Evolutionary conservation across 2,888 invertebrate species (phyloP).

Genomic region (Ferrisia virgata): DNA sequence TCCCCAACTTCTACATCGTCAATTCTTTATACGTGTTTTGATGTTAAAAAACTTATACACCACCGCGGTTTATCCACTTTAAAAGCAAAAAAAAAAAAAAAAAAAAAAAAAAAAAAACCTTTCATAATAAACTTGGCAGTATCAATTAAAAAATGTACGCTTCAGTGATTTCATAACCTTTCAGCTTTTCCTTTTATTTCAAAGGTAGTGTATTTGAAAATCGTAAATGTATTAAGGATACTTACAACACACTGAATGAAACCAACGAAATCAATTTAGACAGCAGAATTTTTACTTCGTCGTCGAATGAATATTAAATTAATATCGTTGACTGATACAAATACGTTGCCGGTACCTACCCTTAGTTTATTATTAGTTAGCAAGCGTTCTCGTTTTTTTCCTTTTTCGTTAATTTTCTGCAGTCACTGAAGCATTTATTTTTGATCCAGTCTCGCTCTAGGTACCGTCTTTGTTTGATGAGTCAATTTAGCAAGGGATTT

Average conservation of each 20-base stretch:
- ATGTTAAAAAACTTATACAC: background rate
- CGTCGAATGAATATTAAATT: background rate
- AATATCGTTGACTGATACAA: background rate
- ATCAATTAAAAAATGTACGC: slow-evolving; percentile 24
- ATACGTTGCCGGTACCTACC: background rate
- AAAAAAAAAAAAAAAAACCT: background rate
- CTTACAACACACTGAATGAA: background rate
- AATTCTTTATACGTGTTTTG: background rate
- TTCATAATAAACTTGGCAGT: background rate
- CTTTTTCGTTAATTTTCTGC: background rate
- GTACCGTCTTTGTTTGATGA: too few relatives aligned
- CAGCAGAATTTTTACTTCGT: background rate
- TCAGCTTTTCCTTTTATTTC: slow-evolving; percentile 1
- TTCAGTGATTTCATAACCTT: background rate
- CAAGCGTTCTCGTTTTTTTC: background rate
- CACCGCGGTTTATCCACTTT: background rate
- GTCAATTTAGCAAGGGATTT: too few relatives aligned
- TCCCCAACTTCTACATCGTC: background rate
- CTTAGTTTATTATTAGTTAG: background rate
- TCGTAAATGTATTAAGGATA: background rate
- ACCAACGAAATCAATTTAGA: background rate
- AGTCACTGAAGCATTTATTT: too few relatives aligned
- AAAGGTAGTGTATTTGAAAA: background rate
- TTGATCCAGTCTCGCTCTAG: too few relatives aligned
- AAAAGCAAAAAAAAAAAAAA: background rate